Evolutionary conservation across 2,113 vertebrate species (phyloP).

Genomic region (Crypturellus undulatus): DNA sequence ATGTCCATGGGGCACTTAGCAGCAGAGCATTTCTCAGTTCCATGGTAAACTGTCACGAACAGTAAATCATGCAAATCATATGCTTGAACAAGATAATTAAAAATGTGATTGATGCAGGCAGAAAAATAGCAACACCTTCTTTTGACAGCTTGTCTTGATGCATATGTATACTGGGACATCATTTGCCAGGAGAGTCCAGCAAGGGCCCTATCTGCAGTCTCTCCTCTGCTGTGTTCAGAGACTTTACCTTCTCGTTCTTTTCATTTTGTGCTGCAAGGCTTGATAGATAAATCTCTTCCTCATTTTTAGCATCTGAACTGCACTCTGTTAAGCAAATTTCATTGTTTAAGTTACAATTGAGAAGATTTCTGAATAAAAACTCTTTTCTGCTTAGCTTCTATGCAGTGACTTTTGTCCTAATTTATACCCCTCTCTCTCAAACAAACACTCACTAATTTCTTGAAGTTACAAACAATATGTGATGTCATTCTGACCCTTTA

Average conservation of each 20-base stretch:
- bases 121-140: background rate
- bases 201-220: background rate
- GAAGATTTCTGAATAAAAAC: slow-evolving; percentile 59
- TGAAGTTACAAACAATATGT: slow-evolving; percentile 54
- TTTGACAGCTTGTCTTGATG: slow-evolving; percentile 3
- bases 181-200: background rate
- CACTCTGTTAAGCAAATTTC: slow-evolving; percentile 56
- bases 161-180: background rate
- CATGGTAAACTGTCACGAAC: background rate
- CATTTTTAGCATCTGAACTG: slow-evolving; percentile 45
- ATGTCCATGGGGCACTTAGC: fast-evolving
- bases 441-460: slow-evolving; percentile 68
- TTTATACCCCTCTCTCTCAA: slow-evolving; percentile 55
- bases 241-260: background rate
- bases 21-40: background rate
- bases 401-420: background rate
- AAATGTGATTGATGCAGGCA: background rate
- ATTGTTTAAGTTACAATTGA: slow-evolving; percentile 54
- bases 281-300: slow-evolving; percentile 39
- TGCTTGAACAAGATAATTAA: background rate
- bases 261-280: background rate
- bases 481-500: slow-evolving; percentile 63
- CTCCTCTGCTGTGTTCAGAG: fast-evolving
- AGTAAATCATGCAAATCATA: background rate
- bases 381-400: slow-evolving; percentile 48